Conservation (phyloP, 1,140 invertebrate species). For the Glomeris maerens region DNA sequence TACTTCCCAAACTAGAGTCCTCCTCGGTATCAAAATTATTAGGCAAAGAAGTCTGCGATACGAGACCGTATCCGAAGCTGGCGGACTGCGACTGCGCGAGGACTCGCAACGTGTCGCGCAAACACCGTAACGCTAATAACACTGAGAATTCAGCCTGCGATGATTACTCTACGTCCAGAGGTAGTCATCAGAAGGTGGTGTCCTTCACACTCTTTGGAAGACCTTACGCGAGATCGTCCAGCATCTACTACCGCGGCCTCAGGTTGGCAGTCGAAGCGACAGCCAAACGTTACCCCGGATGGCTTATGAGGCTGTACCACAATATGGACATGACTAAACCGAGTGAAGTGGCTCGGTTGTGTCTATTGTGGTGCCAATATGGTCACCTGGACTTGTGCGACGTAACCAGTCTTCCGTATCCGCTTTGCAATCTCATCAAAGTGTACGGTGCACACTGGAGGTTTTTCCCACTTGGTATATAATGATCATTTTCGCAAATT, state of each 20-base stretch:
- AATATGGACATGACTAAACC: not conserved
- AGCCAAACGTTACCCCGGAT: not conserved
- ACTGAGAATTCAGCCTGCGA: not conserved
- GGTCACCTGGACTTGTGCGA: not conserved
- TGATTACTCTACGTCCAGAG: not conserved
- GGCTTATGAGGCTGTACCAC: not conserved
- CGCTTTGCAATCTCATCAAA: not conserved
- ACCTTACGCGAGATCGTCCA: too few relatives aligned
- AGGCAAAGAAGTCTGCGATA: too few relatives aligned
- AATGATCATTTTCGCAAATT: too few relatives aligned
- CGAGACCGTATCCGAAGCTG: too few relatives aligned
- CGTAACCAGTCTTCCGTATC: not conserved
- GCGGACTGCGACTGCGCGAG: too few relatives aligned
- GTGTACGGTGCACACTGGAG: not conserved
- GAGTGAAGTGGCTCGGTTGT: not conserved
- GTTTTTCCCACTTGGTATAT: not conserved
- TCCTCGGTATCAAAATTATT: too few relatives aligned
- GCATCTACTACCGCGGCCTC: not conserved
- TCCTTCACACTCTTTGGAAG: not conserved
- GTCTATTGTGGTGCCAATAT: not conserved
- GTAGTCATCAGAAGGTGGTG: not conserved
- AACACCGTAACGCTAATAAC: too few relatives aligned
- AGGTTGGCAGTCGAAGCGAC: not conserved
- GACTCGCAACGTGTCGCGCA: too few relatives aligned
- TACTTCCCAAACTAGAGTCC: too few relatives aligned